A percentile compares a stretch with the other conserved stretches of the same genome.
Evolutionary conservation across 2,797 vertebrate species (phyloP).

Genomic region (Vultur gryphus): DNA sequence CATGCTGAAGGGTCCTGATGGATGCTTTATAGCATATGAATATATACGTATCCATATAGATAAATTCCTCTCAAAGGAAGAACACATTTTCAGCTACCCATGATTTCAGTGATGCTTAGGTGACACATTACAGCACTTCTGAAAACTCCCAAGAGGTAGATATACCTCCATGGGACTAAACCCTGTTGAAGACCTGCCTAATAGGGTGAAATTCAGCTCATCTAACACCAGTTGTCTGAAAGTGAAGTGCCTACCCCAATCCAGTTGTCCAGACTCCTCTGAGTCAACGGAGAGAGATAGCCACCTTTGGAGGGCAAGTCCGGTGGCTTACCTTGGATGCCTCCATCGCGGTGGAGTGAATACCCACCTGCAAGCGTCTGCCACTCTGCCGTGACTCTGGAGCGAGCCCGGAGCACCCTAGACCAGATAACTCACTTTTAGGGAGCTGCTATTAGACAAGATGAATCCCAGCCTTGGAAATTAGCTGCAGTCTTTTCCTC

Average conservation of each 20-base stretch:
- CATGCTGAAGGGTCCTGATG: not conserved
- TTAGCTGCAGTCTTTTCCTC: not conserved
- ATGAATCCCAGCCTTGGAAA: not conserved
- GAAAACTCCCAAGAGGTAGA: not conserved
- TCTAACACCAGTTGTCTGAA: not conserved
- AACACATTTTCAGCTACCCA: not conserved
- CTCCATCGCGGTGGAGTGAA: not conserved
- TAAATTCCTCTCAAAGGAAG: not conserved
- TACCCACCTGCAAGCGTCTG: not conserved
- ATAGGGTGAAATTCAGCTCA: not conserved
- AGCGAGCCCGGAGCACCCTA: accelerated
- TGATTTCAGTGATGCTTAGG: not conserved
- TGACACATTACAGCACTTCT: not conserved
- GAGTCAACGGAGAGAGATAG: not conserved
- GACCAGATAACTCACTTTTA: not conserved
- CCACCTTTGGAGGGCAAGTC: not conserved
- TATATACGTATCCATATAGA: not conserved
- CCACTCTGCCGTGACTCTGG: not conserved
- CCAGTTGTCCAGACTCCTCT: not conserved
- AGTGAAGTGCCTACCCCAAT: not conserved
- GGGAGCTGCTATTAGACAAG: not conserved
- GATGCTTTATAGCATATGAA: not conserved
- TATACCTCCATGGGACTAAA: not conserved
- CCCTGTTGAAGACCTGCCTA: not conserved
- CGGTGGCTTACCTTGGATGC: not conserved